phyloP scores from a whole-genome alignment of 2,888 invertebrate genomes.

The Kryphioiulus occultus region DNA sequence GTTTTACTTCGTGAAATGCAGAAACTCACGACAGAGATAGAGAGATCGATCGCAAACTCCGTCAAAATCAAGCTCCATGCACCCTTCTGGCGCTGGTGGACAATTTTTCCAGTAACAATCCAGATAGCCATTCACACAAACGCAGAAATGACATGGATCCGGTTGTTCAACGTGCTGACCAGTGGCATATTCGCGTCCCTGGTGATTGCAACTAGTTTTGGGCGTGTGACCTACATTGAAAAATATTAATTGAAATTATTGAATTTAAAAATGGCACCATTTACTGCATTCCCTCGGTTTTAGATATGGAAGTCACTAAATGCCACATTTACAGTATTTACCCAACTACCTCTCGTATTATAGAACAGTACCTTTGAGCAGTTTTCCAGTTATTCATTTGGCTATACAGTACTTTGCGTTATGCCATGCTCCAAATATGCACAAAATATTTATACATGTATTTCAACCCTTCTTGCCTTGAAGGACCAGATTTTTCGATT shows the following conservation, averaged over 20 bases:
- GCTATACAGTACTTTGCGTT: no score
- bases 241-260: not conserved
- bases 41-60: slow-evolving; percentile 58
- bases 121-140: slow-evolving; percentile 57
- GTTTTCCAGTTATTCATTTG: no score
- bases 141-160: slow-evolving; percentile 58
- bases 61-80: slow-evolving; percentile 56
- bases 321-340: no score
- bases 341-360: no score
- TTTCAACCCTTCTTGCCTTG: no score
- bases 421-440: no score
- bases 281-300: not conserved
- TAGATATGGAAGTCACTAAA: no score
- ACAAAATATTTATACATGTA: no score
- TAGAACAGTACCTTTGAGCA: no score
- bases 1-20: slow-evolving; percentile 54
- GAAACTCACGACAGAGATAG: slow-evolving; percentile 58
- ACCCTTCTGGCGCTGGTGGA: slow-evolving; percentile 58
- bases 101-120: slow-evolving; percentile 59
- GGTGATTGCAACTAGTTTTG: slow-evolving; percentile 47
- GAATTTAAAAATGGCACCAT: not conserved
- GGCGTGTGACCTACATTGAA: not conserved
- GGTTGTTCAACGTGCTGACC: slow-evolving; percentile 54
- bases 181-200: slow-evolving; percentile 51
- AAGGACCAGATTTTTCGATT: no score